A percentile compares a stretch with the other conserved stretches of the same genome.
phyloP scores from a whole-genome alignment of 2,113 vertebrate species.

The Trinectes maculatus region DNA sequence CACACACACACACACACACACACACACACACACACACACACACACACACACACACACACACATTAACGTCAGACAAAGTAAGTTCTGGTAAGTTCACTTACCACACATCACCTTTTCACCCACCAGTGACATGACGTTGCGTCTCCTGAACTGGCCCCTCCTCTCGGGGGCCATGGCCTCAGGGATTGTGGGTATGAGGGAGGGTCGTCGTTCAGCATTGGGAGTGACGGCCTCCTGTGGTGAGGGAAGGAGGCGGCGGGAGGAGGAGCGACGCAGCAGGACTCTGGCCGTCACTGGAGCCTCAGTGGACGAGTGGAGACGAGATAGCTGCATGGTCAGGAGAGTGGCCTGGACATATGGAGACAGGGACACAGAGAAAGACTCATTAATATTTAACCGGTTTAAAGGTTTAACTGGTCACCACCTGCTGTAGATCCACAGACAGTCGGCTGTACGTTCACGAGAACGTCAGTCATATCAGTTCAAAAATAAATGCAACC shows the following conservation, averaged over 20 bases:
- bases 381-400: neutral
- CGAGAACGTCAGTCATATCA: too few relatives aligned
- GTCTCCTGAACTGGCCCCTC: slow-evolving; percentile 82
- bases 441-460: too few relatives aligned
- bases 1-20: neutral
- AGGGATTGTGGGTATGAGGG: slow-evolving; percentile 76
- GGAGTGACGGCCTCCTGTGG: slow-evolving; percentile 51
- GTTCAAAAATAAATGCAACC: too few relatives aligned
- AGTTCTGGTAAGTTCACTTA: too few relatives aligned
- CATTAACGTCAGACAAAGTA: neutral
- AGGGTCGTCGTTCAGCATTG: slow-evolving; percentile 56
- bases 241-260: slow-evolving; percentile 63
- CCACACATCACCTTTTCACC: neutral
- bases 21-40: too few relatives aligned
- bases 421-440: neutral
- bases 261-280: slow-evolving; percentile 74
- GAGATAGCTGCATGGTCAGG: slow-evolving; percentile 78
- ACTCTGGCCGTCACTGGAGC: slow-evolving; percentile 75
- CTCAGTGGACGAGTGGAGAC: slow-evolving; percentile 73
- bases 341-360: slow-evolving; percentile 76
- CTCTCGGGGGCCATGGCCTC: slow-evolving; percentile 80
- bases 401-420: neutral
- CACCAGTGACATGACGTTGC: slow-evolving; percentile 86
- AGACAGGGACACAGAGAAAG: neutral
- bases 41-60: neutral